phyloP scores from a whole-genome alignment of 2,113 vertebrate genomes.

The Podarcis raffonei region DNA sequence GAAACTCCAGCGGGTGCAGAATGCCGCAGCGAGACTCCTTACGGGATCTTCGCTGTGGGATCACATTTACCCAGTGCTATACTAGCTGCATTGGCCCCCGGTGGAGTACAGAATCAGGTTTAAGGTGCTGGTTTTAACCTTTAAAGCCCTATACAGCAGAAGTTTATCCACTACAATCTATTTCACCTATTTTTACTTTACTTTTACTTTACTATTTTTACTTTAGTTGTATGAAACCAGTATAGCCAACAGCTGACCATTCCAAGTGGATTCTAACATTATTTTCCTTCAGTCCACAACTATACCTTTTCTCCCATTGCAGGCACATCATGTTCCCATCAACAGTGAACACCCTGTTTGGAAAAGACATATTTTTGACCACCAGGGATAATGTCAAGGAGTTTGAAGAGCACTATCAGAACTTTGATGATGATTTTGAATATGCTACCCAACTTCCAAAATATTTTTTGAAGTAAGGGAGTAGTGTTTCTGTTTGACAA shows the following conservation, averaged over 20 bases:
- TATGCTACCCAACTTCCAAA: constrained; percentile 80
- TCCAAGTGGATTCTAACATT: not conserved
- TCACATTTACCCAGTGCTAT: too few relatives aligned
- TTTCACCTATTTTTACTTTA: not conserved
- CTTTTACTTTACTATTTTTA: not conserved
- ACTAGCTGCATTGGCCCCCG: too few relatives aligned
- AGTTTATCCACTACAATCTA: too few relatives aligned
- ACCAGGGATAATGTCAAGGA: constrained; percentile 64
- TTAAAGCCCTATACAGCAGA: not conserved
- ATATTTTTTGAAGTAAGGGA: constrained; percentile 76
- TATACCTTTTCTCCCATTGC: constrained; percentile 32
- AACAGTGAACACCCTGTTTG: constrained; percentile 79
- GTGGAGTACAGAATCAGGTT: too few relatives aligned
- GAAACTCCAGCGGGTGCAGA: too few relatives aligned
- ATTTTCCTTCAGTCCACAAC: not conserved
- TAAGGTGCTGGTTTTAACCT: too few relatives aligned
- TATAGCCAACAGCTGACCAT: not conserved
- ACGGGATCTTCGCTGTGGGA: too few relatives aligned
- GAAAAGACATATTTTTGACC: constrained; percentile 73
- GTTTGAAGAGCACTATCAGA: constrained; percentile 79
- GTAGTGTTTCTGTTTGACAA: not conserved
- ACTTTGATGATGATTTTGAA: constrained; percentile 81
- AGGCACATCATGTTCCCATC: constrained; percentile 81
- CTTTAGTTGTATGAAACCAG: not conserved
- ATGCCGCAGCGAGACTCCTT: too few relatives aligned